Base-by-base conservation (phyloP, 2,113 vertebrate genomes). In the Raja brachyura region DNA sequence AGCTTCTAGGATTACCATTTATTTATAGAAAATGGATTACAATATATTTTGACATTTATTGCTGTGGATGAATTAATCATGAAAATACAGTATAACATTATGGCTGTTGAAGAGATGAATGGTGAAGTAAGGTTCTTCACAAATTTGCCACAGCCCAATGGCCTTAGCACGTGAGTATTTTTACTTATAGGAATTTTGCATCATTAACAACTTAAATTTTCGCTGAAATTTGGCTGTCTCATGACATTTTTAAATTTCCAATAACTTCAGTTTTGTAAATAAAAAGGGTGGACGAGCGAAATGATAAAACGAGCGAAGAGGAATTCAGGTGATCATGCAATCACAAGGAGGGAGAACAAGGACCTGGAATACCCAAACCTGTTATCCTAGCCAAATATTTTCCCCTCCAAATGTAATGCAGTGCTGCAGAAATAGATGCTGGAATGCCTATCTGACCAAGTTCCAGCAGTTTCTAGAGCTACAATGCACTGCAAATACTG, bases 81-180 rank as follows among this genome's bases (percentile, higher is more conserved):
- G 18, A 25, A 7, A 25, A 7, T 74, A 14, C 92, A 97, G 31
- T 98, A 99, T 93, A 98, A 98, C 95, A 99, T 99, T 94, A 98
- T 98, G 97, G 99, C 98, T n/a, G 96, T 97, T 70, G 99, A 99
- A 94, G 98, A 99, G 94, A 99, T 99, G 98, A 98, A 98, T 0
- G 98, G 98, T 93, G 98, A 99, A 95, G 97, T 99, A 94, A 95
- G 96, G 74, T 99, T 99, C 94, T 98, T 98, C 81, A 95, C 96
- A 79, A 98, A 97, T 94, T 97, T 99, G 94, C 98, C 98, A 0
- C 98, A 98, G 94, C 98, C 98, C 93, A 98, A 99, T 95, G 98
- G 97, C 94, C 96, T 99, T 81, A 99, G 98, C 96, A 95, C 97
- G 99, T 99, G 93, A 94, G 94, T 94, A 4, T 90, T 63, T 16